Percentiles rank a stretch among this genome's conserved stretches.
phyloP scores from a whole-genome alignment of 2,113 vertebrate species.

The Verasper variegatus region DNA sequence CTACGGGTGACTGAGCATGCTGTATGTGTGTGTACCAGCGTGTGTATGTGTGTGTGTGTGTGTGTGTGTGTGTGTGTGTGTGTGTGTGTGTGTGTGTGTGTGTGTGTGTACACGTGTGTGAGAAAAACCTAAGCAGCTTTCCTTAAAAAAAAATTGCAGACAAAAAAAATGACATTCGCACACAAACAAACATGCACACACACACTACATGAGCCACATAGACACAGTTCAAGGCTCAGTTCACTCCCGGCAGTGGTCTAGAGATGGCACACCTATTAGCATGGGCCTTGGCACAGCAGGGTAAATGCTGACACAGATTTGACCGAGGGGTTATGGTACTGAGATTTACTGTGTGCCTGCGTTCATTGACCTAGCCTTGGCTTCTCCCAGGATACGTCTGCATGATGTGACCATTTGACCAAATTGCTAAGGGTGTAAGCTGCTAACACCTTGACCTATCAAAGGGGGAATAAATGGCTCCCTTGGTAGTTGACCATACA shows the following conservation, averaged over 20 bases:
- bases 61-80: constrained; percentile 19
- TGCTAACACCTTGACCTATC: constrained; percentile 68
- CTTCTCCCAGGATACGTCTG: constrained; percentile 51
- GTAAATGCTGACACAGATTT: constrained; percentile 76
- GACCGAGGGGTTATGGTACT: constrained; percentile 63
- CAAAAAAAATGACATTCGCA: constrained; percentile 50
- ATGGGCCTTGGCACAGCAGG: constrained; percentile 62
- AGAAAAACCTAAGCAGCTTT: constrained; percentile 50
- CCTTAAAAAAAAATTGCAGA: constrained; percentile 32
- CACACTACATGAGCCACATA: not conserved
- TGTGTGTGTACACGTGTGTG: constrained; percentile 33
- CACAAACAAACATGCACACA: constrained; percentile 23
- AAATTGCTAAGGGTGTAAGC: constrained; percentile 63
- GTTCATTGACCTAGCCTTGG: constrained; percentile 69
- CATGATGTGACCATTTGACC: constrained; percentile 63
- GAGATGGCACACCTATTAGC: constrained; percentile 63
- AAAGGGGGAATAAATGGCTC: constrained; percentile 56
- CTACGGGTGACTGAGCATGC: constrained; percentile 79
- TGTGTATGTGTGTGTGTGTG: constrained; percentile 21
- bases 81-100: constrained; percentile 32
- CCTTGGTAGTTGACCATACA: constrained; percentile 60
- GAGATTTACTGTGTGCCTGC: constrained; percentile 69
- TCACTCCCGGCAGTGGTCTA: constrained; percentile 44
- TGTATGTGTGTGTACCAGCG: constrained; percentile 50
- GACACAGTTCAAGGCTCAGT: constrained; percentile 52